These are phyloP conservation scores for Manis crassicaudata DNA, from an alignment of 2,797 vertebrate species.

Conservation along the genomic window DNA sequence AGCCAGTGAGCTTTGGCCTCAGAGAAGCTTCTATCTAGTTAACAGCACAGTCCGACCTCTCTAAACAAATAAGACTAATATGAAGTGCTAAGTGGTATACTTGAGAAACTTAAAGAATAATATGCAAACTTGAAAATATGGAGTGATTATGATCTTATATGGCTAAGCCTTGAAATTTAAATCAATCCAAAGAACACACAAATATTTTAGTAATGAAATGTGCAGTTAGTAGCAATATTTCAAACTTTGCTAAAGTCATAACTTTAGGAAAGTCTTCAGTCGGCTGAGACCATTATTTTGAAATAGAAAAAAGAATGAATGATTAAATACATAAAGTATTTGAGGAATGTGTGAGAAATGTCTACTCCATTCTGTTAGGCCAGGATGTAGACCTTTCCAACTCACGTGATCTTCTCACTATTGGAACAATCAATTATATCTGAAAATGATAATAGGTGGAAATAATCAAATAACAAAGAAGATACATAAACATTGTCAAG, in stretches of 20 bases:
- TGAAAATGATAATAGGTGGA: slow-evolving; percentile 29
- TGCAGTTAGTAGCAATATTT: not conserved
- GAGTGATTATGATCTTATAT: not conserved
- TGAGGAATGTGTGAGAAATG: slow-evolving; percentile 63
- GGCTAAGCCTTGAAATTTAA: not conserved
- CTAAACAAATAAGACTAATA: not conserved
- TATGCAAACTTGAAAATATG: not conserved
- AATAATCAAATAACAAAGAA: slow-evolving; percentile 23
- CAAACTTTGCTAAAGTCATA: not conserved
- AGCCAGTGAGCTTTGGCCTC: not conserved
- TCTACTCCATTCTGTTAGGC: not conserved
- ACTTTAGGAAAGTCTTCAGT: not conserved
- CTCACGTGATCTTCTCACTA: not conserved
- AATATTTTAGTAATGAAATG: not conserved
- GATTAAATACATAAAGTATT: slow-evolving; percentile 54
- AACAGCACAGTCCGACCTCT: not conserved
- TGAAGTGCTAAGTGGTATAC: not conserved
- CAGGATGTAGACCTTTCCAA: slow-evolving; percentile 30
- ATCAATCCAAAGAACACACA: not conserved
- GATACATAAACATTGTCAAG: not conserved
- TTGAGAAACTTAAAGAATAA: not conserved
- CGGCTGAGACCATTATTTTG: slow-evolving; percentile 5
- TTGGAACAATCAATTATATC: not conserved
- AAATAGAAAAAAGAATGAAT: slow-evolving; percentile 61
- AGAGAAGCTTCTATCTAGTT: not conserved